Base-by-base conservation (phyloP, 2,888 invertebrate genomes). In the Aspidapion aeneum region DNA sequence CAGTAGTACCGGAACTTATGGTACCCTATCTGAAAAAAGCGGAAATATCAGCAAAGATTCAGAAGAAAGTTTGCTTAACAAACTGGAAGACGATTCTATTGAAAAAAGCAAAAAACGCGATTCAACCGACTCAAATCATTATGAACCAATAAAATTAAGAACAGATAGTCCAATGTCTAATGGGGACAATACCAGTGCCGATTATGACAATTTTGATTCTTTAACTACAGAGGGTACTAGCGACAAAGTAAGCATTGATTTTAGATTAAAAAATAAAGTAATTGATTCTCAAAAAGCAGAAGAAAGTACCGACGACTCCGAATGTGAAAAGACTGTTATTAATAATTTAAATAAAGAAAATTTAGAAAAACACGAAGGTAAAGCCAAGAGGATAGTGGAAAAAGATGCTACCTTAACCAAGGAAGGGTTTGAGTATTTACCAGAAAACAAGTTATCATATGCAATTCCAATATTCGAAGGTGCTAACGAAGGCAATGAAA, bases 211-310 rank as follows among this genome's bases (percentile, higher is more conserved):
- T 67, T 70, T 79, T 56, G 78, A 79, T 66, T 78, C 78, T 2
- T 68, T 78, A 55, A 74, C 76, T 16, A 63, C 76, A n/a, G 85
- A 82, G 71, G 83, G 83, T 74, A 81, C 85, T 57, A 83, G 83
- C 35, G 83, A 84, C 70, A 84, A 85, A 69, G 85, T 85, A 64
- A 81, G 82, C 73, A 86, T 86, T 68, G 85, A 86, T 73, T 64
- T 21, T 19, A 63, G 63, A 21, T 50, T 65, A 12, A n/a, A n/a
- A n/a, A 65, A 55, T 18, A 64, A 60, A 49, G 82, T 82, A 75
- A 78, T 79, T 69, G 82, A 82, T 67, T 79, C 81, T 16, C 65
- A 71, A 58, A 80, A 80, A 18, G 66, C 69, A 55, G 61, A 69
- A 21, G 59, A 49, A 21, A 65, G 61, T 18, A 57, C 58, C 18